Percentiles rank a stretch among this genome's conserved stretches.
phyloP scores from a whole-genome alignment of 2,888 invertebrate genomes.

The Erebia ligea region DNA sequence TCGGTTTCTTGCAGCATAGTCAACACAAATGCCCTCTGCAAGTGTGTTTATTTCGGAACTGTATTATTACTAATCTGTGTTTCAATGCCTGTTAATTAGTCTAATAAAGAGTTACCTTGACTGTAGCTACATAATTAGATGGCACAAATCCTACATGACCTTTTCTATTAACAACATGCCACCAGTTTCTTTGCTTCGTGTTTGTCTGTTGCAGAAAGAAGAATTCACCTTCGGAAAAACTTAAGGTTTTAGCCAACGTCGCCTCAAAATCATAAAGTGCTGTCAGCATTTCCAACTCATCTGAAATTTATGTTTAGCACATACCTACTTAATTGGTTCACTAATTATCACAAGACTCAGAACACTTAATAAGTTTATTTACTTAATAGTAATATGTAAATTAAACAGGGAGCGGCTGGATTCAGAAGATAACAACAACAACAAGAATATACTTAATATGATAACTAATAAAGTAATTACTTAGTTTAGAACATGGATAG shows the following conservation, averaged over 20 bases:
- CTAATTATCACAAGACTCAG: no score
- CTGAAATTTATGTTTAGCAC: conserved; percentile 77
- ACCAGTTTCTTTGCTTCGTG: conserved; percentile 93
- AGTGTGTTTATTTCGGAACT: conserved; percentile 2
- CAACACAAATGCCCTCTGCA: background rate
- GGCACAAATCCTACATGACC: conserved; percentile 94
- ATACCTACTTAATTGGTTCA: background rate
- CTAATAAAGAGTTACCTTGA: conserved; percentile 82
- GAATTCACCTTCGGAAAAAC: conserved; percentile 90
- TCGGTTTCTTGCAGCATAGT: background rate
- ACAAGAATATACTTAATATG: no score
- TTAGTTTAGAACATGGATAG: no score
- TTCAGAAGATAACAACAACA: no score
- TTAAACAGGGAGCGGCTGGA: no score
- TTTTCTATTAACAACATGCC: conserved; percentile 92
- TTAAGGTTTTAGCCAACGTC: conserved; percentile 91
- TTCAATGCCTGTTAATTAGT: conserved; percentile 30
- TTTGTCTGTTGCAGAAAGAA: conserved; percentile 91
- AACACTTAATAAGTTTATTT: no score
- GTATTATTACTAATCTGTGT: background rate
- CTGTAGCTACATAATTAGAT: conserved; percentile 91
- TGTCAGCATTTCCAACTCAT: conserved; percentile 91
- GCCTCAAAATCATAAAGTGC: conserved; percentile 93
- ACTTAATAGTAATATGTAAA: no score
- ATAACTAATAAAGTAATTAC: no score